Evolutionary conservation across 2,888 invertebrate species (phyloP).

Genomic region (Chydorus sphaericus): DNA sequence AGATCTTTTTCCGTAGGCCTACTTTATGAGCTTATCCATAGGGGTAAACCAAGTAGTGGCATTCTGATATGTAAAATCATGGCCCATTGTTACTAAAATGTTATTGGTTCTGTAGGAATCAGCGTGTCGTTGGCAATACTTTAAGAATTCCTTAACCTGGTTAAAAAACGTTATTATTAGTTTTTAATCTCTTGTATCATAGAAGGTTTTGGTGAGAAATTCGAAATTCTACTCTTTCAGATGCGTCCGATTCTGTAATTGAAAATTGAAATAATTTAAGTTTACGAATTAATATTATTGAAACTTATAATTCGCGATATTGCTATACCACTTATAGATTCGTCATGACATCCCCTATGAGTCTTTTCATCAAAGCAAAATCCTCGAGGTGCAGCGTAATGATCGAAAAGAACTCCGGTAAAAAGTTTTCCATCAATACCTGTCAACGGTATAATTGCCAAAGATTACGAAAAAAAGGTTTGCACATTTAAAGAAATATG

Average conservation of each 20-base stretch:
- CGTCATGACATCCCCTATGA: slow-evolving; percentile 28
- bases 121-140: slow-evolving; percentile 24
- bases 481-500: not conserved
- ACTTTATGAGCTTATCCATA: slow-evolving; percentile 74
- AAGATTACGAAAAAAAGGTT: no score
- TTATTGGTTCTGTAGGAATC: slow-evolving; percentile 43
- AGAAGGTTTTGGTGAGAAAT: no score
- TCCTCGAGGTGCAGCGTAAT: slow-evolving; percentile 33
- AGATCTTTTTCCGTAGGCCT: no score
- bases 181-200: no score
- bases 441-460: no score
- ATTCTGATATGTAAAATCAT: slow-evolving; percentile 72
- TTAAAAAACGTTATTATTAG: no score
- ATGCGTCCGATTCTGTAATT: no score
- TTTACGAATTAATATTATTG: not conserved
- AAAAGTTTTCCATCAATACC: slow-evolving; percentile 30
- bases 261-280: not conserved
- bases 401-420: slow-evolving; percentile 34
- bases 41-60: slow-evolving; percentile 58
- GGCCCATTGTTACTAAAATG: slow-evolving; percentile 80
- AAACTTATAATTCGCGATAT: no score
- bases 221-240: no score
- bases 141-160: slow-evolving; percentile 15
- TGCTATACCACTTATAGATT: slow-evolving; percentile 16
- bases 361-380: slow-evolving; percentile 43